Evolutionary conservation across 2,113 vertebrate species (phyloP).

Genomic region (Trochalopteron elliotii): DNA sequence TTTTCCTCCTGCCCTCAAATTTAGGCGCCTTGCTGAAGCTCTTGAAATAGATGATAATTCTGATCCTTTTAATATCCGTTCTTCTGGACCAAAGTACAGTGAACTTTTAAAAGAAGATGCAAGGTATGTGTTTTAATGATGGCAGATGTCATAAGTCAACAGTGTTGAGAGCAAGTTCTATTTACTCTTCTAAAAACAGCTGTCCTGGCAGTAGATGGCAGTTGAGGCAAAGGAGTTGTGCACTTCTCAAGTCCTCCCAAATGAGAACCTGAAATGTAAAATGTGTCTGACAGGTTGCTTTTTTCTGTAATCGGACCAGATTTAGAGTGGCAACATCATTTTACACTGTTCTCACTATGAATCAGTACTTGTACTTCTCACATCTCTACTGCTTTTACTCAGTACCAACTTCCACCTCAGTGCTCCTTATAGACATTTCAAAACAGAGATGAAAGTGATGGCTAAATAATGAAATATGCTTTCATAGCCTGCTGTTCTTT

Average conservation of each 20-base stretch:
- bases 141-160: not conserved
- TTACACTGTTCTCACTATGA: not conserved
- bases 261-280: not conserved
- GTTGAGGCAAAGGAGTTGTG: not conserved
- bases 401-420: not conserved
- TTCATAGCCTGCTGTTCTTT: not conserved
- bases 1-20: not conserved
- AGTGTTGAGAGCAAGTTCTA: not conserved
- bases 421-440: not conserved
- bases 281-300: not conserved
- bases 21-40: conserved; percentile 89
- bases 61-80: conserved; percentile 89
- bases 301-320: not conserved
- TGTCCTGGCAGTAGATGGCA: not conserved
- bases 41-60: conserved; percentile 88
- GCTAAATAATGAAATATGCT: not conserved
- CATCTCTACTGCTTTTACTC: not conserved
- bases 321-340: not conserved
- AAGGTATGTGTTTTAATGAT: conserved; percentile 74
- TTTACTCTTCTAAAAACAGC: not conserved
- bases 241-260: not conserved
- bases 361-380: not conserved
- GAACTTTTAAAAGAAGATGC: conserved; percentile 94
- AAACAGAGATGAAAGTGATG: not conserved
- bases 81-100: conserved; percentile 87